These are phyloP conservation scores for Monochamus saltuarius DNA, from an alignment of 1,140 invertebrate genomes.

Conservation along the genomic window DNA sequence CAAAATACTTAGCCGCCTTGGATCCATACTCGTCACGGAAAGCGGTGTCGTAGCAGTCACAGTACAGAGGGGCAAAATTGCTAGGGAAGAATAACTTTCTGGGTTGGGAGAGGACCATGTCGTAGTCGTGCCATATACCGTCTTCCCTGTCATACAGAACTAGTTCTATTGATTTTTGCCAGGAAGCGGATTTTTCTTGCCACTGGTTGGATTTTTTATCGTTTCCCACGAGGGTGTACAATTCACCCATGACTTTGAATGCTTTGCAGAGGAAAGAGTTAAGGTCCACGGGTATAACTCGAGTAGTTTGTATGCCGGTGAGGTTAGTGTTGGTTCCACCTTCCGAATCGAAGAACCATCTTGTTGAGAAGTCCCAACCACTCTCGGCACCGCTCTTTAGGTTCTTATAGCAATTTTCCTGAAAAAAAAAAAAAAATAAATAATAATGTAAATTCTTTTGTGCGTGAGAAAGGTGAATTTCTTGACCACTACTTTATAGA, in stretches of 20 bases:
- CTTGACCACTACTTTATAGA: no score
- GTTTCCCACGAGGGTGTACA: slow-evolving; percentile 57
- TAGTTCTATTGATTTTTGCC: slow-evolving; percentile 47
- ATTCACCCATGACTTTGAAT: slow-evolving; percentile 58
- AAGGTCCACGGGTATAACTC: slow-evolving; percentile 81
- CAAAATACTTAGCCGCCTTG: slow-evolving; percentile 57
- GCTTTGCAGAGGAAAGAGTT: slow-evolving; percentile 75
- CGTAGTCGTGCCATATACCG: slow-evolving; percentile 74
- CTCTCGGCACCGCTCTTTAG: slow-evolving; percentile 79
- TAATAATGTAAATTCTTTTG: background rate
- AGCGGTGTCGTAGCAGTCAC: slow-evolving; percentile 42
- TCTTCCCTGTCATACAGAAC: slow-evolving; percentile 62
- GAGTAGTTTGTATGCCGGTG: slow-evolving; percentile 59
- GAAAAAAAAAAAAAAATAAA: slow-evolving; percentile 14
- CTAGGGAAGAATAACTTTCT: slow-evolving; percentile 64
- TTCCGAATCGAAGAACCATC: slow-evolving; percentile 71
- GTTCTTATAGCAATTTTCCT: slow-evolving; percentile 49
- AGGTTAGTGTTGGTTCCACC: slow-evolving; percentile 56
- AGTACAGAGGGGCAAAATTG: slow-evolving; percentile 72
- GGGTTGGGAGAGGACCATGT: slow-evolving; percentile 47
- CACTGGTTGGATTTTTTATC: slow-evolving; percentile 49
- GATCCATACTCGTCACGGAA: slow-evolving; percentile 44
- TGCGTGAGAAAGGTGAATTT: no score
- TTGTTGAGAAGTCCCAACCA: slow-evolving; percentile 84
- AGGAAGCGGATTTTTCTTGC: slow-evolving; percentile 48